Percentiles rank a stretch among this genome's conserved stretches.
These are phyloP conservation scores for Trididemnum nubilum DNA, from an alignment of 23 tunicate genomes.

Conservation along the genomic window DNA sequence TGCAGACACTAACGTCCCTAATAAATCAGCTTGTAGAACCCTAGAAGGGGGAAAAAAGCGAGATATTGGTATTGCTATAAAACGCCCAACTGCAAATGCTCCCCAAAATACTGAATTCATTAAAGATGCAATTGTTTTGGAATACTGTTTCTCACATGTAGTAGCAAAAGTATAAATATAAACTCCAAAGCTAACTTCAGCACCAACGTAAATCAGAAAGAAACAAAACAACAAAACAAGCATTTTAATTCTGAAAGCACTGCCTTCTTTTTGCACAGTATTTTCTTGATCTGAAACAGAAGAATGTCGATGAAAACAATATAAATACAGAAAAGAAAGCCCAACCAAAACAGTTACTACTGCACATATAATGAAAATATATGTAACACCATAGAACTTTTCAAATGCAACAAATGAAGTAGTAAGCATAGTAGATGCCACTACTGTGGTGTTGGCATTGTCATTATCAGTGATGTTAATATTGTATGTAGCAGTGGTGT, in stretches of 20 bases:
- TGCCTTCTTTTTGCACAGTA: constrained; percentile 63
- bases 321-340: constrained; percentile 38
- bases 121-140: constrained; percentile 54
- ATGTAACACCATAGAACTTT: constrained; percentile 32
- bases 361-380: constrained; percentile 55
- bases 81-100: constrained; percentile 71
- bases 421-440: background rate
- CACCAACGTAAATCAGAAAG: constrained; percentile 75
- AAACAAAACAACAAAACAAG: constrained; percentile 50
- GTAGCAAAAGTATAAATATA: constrained; percentile 75
- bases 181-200: constrained; percentile 69
- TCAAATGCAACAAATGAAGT: background rate
- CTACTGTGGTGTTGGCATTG: background rate
- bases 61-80: constrained; percentile 54
- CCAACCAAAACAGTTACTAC: constrained; percentile 24
- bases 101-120: constrained; percentile 79
- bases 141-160: constrained; percentile 40
- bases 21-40: constrained; percentile 38
- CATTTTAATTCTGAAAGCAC: constrained; percentile 45
- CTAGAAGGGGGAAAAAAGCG: constrained; percentile 41
- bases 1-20: constrained; percentile 56
- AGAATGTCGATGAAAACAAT: constrained; percentile 18
- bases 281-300: constrained; percentile 26
- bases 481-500: background rate
- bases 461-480: background rate